phyloP scores from a whole-genome alignment of 2,797 vertebrate species.

The Cirrhinus mrigala region DNA sequence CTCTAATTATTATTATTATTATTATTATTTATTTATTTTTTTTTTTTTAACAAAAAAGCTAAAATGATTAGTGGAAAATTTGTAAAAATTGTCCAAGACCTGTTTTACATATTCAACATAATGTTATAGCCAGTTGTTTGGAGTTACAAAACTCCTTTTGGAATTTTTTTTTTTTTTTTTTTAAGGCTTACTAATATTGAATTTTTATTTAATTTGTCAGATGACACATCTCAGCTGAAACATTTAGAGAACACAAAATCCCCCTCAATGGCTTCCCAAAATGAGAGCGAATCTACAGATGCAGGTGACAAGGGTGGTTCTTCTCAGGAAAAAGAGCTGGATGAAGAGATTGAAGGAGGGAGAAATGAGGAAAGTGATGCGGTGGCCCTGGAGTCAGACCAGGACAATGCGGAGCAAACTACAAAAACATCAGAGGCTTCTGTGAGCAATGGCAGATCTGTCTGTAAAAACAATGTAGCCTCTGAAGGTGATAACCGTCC shows the following conservation, averaged over 20 bases:
- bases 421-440: constrained; percentile 70
- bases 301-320: constrained; percentile 51
- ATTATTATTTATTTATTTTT: too few species aligned
- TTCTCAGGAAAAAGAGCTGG: constrained; percentile 67
- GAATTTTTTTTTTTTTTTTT: background rate
- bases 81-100: background rate
- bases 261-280: constrained; percentile 69
- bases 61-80: too few species aligned
- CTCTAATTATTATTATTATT: too few species aligned
- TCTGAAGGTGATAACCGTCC: constrained; percentile 73
- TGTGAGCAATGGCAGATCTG: constrained; percentile 68
- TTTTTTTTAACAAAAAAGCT: background rate
- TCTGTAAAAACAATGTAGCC: constrained; percentile 69
- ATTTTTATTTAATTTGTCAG: constrained; percentile 64
- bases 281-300: constrained; percentile 66
- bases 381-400: constrained; percentile 67
- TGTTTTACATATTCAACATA: background rate
- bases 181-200: constrained; percentile 4
- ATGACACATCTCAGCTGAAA: constrained; percentile 71
- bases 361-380: constrained; percentile 70
- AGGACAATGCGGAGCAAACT: constrained; percentile 68
- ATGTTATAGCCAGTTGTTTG: background rate
- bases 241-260: constrained; percentile 66
- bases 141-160: background rate
- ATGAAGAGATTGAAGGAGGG: constrained; percentile 70